Evolutionary conservation across 2,113 vertebrate genomes (phyloP), one percentile per base, ranked within the genome.

Genomic region (Rhagologus leucostigma): DNA sequence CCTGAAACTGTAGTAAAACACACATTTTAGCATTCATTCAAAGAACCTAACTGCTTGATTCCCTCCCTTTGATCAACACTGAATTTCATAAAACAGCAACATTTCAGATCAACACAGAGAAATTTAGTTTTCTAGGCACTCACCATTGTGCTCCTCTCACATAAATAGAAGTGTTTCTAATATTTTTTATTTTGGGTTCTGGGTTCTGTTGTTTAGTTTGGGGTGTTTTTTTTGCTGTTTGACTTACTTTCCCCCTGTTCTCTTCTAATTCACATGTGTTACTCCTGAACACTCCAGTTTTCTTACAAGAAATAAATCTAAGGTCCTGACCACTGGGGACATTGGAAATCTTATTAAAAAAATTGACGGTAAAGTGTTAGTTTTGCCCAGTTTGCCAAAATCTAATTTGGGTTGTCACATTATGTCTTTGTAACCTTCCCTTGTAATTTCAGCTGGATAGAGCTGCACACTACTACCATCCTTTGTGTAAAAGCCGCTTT

Each of bases 381-480:
- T 74, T 97, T 94, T 93, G 68, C 20, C 73, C n/a, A 71, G 59
- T 84, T 96, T 88, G 79, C 79, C 78, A 80, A 83, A 95, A 94
- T 70, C 59, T 91, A 70, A 90, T 93, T 69, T 94, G 82, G 33
- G n/a, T 73, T 87, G 81, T 91, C 84, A 87, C 69, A 57, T 74
- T 77, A 87, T 77, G 55, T 65, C 82, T 94, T 62, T 80, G 65
- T 52, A 95, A 78, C 41, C 67, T 89, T 79, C n/a, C 53, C 19
- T 46, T 91, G 87, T 42, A 93, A 91, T 91, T 96, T 91, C 79
- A 88, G 64, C 46, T 77, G 75, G 78, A 55, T 23, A 44, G 47
- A 76, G 50, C 67, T 79, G 67, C 42, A 57, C 19, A 15, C 8
- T 41, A 30, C 65, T 67, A 77, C 75, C 41, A 73, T 39, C 53